Evolutionary conservation across 1,140 invertebrate species (phyloP), one percentile per base, ranked within the genome.

Genomic region (Ostrea edulis): DNA sequence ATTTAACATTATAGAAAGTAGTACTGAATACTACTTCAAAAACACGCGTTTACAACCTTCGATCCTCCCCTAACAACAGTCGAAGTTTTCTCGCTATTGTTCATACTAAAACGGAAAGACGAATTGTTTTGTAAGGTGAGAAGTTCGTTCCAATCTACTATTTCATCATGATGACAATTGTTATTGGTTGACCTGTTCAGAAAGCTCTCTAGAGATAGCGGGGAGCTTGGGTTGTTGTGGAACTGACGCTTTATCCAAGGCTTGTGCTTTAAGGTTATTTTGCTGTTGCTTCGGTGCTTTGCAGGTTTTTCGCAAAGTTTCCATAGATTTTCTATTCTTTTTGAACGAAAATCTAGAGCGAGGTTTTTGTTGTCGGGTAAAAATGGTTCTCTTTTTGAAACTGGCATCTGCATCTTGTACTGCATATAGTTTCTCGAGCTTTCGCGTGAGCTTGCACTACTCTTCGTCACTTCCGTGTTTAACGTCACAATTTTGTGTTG

Each of bases 251-350:
- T 77, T 3, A 14, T 11, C 14, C 8, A 14, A 17, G 55, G 7
- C 20, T 55, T 55, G 9, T 55, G 8, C 22, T 25, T 25, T 7
- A 29, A 12, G 12, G 5, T 9, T 77, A 25, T 77, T 29, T 35
- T 77, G 29, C 22, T 77, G 25, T 77, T 25, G 12, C 8, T 25
- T 14, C 22, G 14, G 9, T 11, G 2, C 25, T 14, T 77, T 77
- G 22, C 68, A 29, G 8, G 9, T 77, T 77, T 77, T 29, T 77
- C 68, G 68, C 68, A 77, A 29, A 77, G 68, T 77, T 77, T 77
- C 14, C 68, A 77, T 29, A 77, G 68, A 77, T 77, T 77, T 77
- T 77, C 68, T 29, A 77, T 29, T 77, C 68, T 77, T 11, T 77
- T 77, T 35, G 68, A 77, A 12, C 29, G 68, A 4, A 77, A 77